phyloP scores from a whole-genome alignment of 2,888 invertebrate species.

The Acrobeloides nanus region DNA sequence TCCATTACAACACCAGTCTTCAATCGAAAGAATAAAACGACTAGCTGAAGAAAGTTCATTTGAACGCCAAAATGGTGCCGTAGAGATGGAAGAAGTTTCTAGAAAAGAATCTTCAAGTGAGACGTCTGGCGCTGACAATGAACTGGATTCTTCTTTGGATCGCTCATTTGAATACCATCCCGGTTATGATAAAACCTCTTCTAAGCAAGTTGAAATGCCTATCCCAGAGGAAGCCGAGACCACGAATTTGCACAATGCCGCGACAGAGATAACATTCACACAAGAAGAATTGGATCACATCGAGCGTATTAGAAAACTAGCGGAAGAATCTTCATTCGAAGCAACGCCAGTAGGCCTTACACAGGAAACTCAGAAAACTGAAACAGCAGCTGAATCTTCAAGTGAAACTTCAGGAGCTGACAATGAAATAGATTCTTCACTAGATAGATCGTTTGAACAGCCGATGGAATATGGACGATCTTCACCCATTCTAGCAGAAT shows the following conservation, averaged over 20 bases:
- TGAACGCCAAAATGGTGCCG: too few species aligned
- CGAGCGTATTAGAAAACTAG: conserved; percentile 14
- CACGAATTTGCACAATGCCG: too few species aligned
- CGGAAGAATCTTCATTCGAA: conserved; percentile 15
- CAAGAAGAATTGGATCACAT: conserved; percentile 25
- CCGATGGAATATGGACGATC: conserved; percentile 5
- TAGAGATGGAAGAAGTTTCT: too few species aligned
- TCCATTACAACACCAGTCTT: conserved; percentile 5
- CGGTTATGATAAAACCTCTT: not conserved
- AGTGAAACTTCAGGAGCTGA: conserved; percentile 4
- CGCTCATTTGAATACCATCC: too few species aligned
- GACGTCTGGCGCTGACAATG: not conserved
- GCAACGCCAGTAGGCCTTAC: too few species aligned
- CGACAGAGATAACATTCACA: too few species aligned
- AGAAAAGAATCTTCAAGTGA: too few species aligned
- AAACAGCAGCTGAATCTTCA: too few species aligned
- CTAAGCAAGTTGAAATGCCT: not conserved
- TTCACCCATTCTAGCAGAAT: not conserved
- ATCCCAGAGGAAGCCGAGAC: conserved; percentile 7
- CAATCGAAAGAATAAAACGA: too few species aligned
- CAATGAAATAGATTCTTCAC: conserved; percentile 10
- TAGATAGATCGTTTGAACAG: conserved; percentile 3
- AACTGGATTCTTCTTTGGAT: not conserved
- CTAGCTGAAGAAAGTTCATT: conserved; percentile 12
- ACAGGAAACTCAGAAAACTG: too few species aligned